A percentile compares a stretch with the other conserved stretches of the same genome.
These are phyloP conservation scores for Drosophila novamexicana DNA, from an alignment of 1,140 invertebrate genomes.

Conservation along the genomic window DNA sequence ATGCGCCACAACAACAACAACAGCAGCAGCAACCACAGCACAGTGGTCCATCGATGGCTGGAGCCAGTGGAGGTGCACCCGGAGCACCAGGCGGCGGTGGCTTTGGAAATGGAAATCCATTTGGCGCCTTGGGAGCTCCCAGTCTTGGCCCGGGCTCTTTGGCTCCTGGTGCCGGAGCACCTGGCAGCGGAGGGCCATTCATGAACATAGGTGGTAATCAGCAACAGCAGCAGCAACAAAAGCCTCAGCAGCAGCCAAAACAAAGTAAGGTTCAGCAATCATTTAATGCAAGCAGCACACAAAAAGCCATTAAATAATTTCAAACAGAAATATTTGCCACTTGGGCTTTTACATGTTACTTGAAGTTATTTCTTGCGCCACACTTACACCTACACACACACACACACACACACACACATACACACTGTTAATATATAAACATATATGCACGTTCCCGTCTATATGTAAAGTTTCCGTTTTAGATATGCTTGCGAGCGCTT, in stretches of 20 bases:
- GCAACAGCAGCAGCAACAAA: slow-evolving; percentile 86
- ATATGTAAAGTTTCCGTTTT: slow-evolving; percentile 86
- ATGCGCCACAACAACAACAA: slow-evolving; percentile 64
- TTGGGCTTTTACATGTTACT: not conserved
- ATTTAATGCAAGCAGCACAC: not conserved
- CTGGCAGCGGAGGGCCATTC: slow-evolving; percentile 85
- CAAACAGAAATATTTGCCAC: not conserved
- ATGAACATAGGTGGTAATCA: slow-evolving; percentile 83
- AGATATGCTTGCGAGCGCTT: slow-evolving; percentile 90
- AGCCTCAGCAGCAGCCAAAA: slow-evolving; percentile 88
- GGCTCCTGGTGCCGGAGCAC: slow-evolving; percentile 86
- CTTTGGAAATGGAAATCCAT: slow-evolving; percentile 76
- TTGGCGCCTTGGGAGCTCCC: slow-evolving; percentile 73
- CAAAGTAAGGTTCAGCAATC: slow-evolving; percentile 88
- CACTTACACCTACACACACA: not conserved
- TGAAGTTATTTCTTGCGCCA: slow-evolving; percentile 6
- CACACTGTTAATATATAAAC: slow-evolving; percentile 53
- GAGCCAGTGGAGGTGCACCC: slow-evolving; percentile 43
- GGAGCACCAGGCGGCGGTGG: slow-evolving; percentile 44
- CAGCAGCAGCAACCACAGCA: slow-evolving; percentile 56
- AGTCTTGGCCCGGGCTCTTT: slow-evolving; percentile 82
- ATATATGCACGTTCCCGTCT: slow-evolving; percentile 61
- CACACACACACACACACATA: slow-evolving; percentile 6
- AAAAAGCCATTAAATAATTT: slow-evolving; percentile 5
- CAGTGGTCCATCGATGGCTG: slow-evolving; percentile 51